These are phyloP conservation scores for Thaumetopoea pityocampa DNA, from an alignment of 1,140 invertebrate species.

Conservation along the genomic window DNA sequence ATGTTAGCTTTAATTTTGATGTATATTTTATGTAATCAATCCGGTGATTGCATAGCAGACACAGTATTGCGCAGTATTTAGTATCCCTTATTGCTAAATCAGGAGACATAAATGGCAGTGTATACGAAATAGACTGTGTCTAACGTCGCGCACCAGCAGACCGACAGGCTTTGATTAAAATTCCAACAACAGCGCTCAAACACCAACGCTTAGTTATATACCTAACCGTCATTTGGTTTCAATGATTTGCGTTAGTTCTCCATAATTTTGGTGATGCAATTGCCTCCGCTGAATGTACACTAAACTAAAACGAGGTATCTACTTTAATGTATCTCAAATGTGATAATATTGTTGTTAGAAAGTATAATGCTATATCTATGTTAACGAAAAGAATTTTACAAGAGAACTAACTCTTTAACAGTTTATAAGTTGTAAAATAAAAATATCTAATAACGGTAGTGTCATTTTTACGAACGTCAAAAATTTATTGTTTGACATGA, in stretches of 20 bases:
- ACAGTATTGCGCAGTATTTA: slow-evolving; percentile 22
- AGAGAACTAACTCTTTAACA: too few species aligned
- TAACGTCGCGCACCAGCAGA: slow-evolving; percentile 16
- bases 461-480: too few species aligned
- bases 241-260: slow-evolving; percentile 2
- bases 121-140: slow-evolving; percentile 22
- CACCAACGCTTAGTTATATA: slow-evolving; percentile 11
- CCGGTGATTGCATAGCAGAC: slow-evolving; percentile 8
- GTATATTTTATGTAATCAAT: too few species aligned
- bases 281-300: slow-evolving; percentile 11
- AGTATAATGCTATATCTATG: too few species aligned
- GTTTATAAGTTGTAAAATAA: too few species aligned
- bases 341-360: too few species aligned
- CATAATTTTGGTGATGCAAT: slow-evolving; percentile 1
- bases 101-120: slow-evolving; percentile 36
- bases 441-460: too few species aligned
- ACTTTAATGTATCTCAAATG: too few species aligned
- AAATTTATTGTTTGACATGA: too few species aligned
- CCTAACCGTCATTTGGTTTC: background rate
- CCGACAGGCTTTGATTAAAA: slow-evolving; percentile 25
- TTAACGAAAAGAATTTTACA: too few species aligned
- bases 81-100: slow-evolving; percentile 43
- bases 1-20: too few species aligned
- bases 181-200: slow-evolving; percentile 22
- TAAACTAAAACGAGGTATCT: slow-evolving; percentile 6